Conservation (phyloP, 2,888 invertebrate genomes). For the Lepidocyrtoides sp. region DNA sequence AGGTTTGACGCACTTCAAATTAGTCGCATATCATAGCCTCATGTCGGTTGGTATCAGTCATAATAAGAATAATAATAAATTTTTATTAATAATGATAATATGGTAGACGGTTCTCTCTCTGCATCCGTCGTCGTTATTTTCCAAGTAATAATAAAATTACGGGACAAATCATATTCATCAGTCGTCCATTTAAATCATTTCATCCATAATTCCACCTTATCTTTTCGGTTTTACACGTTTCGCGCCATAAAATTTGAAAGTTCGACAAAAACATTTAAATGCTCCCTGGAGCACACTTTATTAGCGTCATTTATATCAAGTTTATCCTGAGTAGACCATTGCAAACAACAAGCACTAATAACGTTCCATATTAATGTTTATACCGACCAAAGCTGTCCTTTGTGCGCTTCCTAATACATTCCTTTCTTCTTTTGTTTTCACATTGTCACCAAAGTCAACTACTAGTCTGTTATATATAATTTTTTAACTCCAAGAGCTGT, state of each 20-base stretch:
- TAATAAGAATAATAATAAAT: too few species aligned
- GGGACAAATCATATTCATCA: not conserved
- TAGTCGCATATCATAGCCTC: not conserved
- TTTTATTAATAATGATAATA: too few species aligned
- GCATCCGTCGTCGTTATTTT: not conserved
- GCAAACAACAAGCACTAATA: conserved; percentile 39
- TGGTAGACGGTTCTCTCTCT: not conserved
- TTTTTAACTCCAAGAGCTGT: not conserved
- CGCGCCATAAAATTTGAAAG: not conserved
- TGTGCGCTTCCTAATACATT: not conserved
- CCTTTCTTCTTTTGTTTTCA: conserved; percentile 63
- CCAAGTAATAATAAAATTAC: conserved; percentile 27
- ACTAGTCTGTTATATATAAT: not conserved
- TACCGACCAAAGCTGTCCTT: conserved; percentile 23
- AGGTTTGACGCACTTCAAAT: not conserved
- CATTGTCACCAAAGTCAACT: conserved; percentile 56
- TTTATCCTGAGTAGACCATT: conserved; percentile 59
- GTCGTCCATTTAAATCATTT: conserved; percentile 3
- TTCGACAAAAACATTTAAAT: conserved; percentile 56
- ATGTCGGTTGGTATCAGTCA: too few species aligned
- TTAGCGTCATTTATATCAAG: conserved; percentile 63
- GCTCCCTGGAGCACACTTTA: conserved; percentile 69
- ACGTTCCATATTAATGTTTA: conserved; percentile 34
- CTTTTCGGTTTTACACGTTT: conserved; percentile 22
- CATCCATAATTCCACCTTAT: too few species aligned